Evolutionary conservation across 2,797 vertebrate genomes (phyloP), one percentile per base, ranked within the genome.

Genomic region (Sandelia bainsii): DNA sequence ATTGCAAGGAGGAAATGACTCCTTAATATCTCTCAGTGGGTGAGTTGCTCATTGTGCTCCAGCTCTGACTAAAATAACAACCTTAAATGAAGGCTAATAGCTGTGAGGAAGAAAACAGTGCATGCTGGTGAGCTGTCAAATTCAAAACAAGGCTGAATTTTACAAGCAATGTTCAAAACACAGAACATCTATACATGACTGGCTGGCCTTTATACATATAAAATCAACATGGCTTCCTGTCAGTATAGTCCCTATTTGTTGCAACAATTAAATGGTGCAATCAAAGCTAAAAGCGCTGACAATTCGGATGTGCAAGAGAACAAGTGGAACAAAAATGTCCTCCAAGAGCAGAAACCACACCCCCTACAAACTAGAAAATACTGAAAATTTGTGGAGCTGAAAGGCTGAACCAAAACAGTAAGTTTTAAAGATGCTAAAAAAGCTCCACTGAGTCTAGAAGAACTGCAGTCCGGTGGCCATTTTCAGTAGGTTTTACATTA

Each of bases 1-100:
- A 52, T 44, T 61, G 59, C 7, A 44, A 39, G 32, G 34, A 45
- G 70, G 71, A 52, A 32, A 17, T 25, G 39, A 76, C 23, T 19
- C 48, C 27, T 17, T 71, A 69, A 69, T 52, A 58, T 0, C n/a
- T 53, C 62, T 56, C 23, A 57, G 5, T 22, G 48, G 58, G 54
- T 13, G 11, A 74, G n/a, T 34, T 0, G 5, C 62, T 56, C 68
- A 56, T 14, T 44, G 32, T 19, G 34, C 64, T 77, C 58, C 56
- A 23, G 37, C 29, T n/a, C 16, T 11, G 65, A 50, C 59, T 52
- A 25, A 67, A 81, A 68, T 34, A 73, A 80, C 53, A 67, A 67
- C 12, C 32, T 44, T 23, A 40, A 27, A 49, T 39, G n/a, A 50
- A 72, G 37, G 14, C 22, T 27, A 60, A 64, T 40, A 39, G 44